Percentiles rank a stretch among this genome's conserved stretches.
These are phyloP conservation scores for Tetanocera ferruginea DNA, from an alignment of 2,888 invertebrate genomes.

Conservation along the genomic window DNA sequence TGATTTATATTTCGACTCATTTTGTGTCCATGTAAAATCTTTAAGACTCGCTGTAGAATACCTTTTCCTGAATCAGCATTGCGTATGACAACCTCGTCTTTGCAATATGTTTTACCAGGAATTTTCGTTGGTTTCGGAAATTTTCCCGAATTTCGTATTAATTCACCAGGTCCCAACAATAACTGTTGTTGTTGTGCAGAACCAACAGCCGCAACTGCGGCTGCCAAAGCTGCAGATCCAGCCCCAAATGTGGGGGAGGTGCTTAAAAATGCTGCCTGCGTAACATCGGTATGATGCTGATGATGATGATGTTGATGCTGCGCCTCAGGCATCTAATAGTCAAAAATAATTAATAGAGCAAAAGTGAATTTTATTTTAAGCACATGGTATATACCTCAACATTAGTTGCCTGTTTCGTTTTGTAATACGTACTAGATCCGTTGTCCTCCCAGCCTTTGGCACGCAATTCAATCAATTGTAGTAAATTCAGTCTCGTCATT, in stretches of 20 bases:
- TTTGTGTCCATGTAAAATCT: not conserved
- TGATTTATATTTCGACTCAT: too few relatives aligned
- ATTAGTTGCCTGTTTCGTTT: conserved; percentile 75
- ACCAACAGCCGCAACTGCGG: conserved; percentile 64
- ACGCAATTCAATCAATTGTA: conserved; percentile 93
- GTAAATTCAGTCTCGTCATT: conserved; percentile 86
- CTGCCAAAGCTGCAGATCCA: conserved; percentile 61
- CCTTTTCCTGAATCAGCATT: conserved; percentile 98
- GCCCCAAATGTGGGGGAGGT: conserved; percentile 71
- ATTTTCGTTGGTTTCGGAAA: conserved; percentile 90
- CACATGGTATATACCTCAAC: conserved; percentile 69
- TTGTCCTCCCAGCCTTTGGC: conserved; percentile 93
- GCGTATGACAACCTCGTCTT: conserved; percentile 94
- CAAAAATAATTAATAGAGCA: not conserved
- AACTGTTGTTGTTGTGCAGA: conserved; percentile 66
- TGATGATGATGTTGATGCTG: conserved; percentile 48
- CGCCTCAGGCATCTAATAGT: conserved; percentile 55
- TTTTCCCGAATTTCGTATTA: conserved; percentile 89
- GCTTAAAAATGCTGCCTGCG: conserved; percentile 70
- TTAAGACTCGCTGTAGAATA: conserved; percentile 64
- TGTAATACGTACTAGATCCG: conserved; percentile 88
- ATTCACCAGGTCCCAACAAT: conserved; percentile 84
- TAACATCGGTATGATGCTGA: conserved; percentile 54
- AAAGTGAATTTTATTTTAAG: not conserved
- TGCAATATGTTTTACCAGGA: conserved; percentile 93